Conservation (phyloP, 2,113 vertebrate genomes). For the Laterallus jamaicensis region DNA sequence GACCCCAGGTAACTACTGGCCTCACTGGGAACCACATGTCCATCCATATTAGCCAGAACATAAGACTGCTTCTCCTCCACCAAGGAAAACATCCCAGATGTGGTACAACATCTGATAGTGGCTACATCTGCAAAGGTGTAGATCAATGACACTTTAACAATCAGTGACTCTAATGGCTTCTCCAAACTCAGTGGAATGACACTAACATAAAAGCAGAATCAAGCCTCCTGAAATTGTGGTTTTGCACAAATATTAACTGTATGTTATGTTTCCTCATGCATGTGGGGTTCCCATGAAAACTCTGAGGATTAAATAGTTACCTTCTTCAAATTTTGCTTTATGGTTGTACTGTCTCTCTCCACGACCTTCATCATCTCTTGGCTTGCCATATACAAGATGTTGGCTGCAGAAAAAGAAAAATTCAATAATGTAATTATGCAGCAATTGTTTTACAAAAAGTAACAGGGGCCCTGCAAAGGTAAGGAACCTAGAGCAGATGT, state of each 20-base stretch:
- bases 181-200: neutral
- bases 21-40: neutral
- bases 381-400: conserved; percentile 88
- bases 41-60: neutral
- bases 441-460: neutral
- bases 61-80: neutral
- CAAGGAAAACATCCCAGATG: neutral
- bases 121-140: neutral
- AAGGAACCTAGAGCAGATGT: neutral
- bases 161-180: neutral
- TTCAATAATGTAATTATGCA: neutral
- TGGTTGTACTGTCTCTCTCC: conserved; percentile 85
- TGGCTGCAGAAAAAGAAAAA: conserved; percentile 77
- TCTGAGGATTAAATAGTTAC: conserved; percentile 71
- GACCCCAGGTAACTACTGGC: neutral
- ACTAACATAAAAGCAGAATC: neutral
- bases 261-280: neutral
- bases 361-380: conserved; percentile 91
- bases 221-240: neutral
- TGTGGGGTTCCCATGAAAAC: neutral
- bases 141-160: neutral
- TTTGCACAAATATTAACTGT: neutral
- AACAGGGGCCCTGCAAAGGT: neutral
- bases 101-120: neutral
- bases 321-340: conserved; percentile 88